Percentiles rank a stretch among this genome's conserved stretches.
Conservation (phyloP, 2,888 invertebrate genomes). For the Diploptera punctata region DNA sequence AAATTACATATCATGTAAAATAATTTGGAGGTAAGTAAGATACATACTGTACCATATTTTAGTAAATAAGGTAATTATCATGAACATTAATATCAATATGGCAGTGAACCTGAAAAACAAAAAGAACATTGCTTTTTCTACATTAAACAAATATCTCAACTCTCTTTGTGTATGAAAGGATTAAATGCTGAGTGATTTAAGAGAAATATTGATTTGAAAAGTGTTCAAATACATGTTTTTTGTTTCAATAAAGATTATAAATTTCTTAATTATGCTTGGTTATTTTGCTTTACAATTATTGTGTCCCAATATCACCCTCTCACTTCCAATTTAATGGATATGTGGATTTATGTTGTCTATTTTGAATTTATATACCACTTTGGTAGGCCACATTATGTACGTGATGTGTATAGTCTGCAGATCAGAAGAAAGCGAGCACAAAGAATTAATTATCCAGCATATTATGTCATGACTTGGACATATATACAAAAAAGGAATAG, state of each 20-base stretch:
- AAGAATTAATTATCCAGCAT: too few species aligned
- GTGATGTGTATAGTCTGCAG: too few species aligned
- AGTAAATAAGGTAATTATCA: neutral
- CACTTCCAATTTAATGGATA: too few species aligned
- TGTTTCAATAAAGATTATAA: conserved; percentile 21
- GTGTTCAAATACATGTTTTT: conserved; percentile 10
- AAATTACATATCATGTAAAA: neutral
- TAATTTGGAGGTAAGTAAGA: neutral
- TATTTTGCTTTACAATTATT: too few species aligned
- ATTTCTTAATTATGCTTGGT: too few species aligned
- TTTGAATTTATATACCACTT: too few species aligned
- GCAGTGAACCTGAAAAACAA: neutral
- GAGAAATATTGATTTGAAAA: conserved; percentile 2
- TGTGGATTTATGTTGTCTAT: too few species aligned
- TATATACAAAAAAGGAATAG: too few species aligned
- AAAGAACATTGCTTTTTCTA: neutral
- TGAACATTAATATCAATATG: neutral
- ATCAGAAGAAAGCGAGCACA: too few species aligned
- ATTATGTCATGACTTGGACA: too few species aligned
- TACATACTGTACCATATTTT: neutral
- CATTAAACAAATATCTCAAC: neutral
- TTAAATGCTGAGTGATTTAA: neutral
- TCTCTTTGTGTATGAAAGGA: neutral
- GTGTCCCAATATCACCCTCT: too few species aligned
- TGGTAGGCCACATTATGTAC: too few species aligned